Base-by-base conservation (phyloP, 2,888 invertebrate species). In the Xestia ashworthii region DNA sequence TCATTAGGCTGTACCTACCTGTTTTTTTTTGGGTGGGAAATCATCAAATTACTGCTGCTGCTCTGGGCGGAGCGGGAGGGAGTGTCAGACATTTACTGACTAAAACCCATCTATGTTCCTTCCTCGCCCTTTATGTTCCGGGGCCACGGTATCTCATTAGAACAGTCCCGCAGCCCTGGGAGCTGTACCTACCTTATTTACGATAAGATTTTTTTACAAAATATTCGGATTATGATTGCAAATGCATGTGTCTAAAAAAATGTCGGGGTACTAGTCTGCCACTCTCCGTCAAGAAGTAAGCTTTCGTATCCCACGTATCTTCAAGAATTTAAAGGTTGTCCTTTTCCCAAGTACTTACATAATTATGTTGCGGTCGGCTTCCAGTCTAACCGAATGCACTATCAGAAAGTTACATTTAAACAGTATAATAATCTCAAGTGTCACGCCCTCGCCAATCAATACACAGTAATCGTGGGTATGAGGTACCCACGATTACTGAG, bases 401-500 rank as follows among this genome's bases (percentile, higher is more conserved):
- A 50, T 19, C 48, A 50, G 48, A 53, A 22, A 53, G 53, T 8
- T 71, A 1, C 55, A 14, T n/a, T n/a, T 32, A 14, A 19, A 25
- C 22, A 64, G 50, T 48, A 53, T 41, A 9, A n/a, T 11, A 46
- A 60, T 32, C 14, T 32, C 12, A 66, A 66, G n/a, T 19, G 9
- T n/a, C 58, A 25, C 72, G 4, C 41, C 12, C 25, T 66, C 38
- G 6, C 64, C n/a, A 53, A 81, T 62, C 32, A 60, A 69, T 60
- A 16, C 19, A 19, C 55, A 22, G n/a, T 46, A 50, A 32, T 5
- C 68, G 12, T 19, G 44, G 46, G 16, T 70, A 50, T n/a, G n/a
- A n/a, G n/a, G n/a, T n/a, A n/a, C n/a, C n/a, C n/a, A n/a, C n/a
- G n/a, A n/a, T n/a, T n/a, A n/a, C n/a, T n/a, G n/a, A n/a, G n/a